Percentiles rank a stretch among this genome's conserved stretches.
These are phyloP conservation scores for Anarhynchus alexandrinus DNA, from an alignment of 2,113 vertebrate genomes.

Conservation along the genomic window DNA sequence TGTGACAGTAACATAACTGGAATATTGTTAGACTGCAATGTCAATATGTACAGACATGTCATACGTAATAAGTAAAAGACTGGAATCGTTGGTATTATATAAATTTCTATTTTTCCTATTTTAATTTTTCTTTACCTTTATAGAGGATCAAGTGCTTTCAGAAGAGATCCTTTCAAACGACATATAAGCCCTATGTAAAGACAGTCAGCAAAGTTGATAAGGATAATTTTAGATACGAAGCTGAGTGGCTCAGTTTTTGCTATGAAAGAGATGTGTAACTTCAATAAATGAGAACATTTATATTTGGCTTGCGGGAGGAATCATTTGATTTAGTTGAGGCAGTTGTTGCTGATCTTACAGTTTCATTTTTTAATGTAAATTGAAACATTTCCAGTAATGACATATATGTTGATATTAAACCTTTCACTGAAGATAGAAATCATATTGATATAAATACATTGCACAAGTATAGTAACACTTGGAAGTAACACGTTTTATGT, in stretches of 20 bases:
- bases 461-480: neutral
- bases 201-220: conserved; percentile 9
- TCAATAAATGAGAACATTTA: conserved; percentile 21
- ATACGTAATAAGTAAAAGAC: neutral
- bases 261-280: neutral
- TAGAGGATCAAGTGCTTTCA: neutral
- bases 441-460: conserved; percentile 13
- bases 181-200: neutral
- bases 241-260: neutral
- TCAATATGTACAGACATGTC: neutral
- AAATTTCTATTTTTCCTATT: neutral
- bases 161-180: neutral
- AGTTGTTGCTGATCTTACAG: conserved; percentile 51
- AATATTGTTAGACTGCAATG: neutral
- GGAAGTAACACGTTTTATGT: neutral
- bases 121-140: neutral
- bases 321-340: conserved; percentile 24
- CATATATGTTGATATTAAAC: conserved; percentile 26
- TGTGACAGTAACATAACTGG: neutral
- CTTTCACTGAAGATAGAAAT: conserved; percentile 15
- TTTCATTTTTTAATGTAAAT: conserved; percentile 56
- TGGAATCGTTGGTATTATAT: neutral
- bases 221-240: conserved; percentile 37
- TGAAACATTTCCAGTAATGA: conserved; percentile 34
- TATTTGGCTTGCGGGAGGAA: conserved; percentile 12